These are phyloP conservation scores for Opisthograptis luteolata DNA, from an alignment of 2,888 invertebrate species.

Conservation along the genomic window DNA sequence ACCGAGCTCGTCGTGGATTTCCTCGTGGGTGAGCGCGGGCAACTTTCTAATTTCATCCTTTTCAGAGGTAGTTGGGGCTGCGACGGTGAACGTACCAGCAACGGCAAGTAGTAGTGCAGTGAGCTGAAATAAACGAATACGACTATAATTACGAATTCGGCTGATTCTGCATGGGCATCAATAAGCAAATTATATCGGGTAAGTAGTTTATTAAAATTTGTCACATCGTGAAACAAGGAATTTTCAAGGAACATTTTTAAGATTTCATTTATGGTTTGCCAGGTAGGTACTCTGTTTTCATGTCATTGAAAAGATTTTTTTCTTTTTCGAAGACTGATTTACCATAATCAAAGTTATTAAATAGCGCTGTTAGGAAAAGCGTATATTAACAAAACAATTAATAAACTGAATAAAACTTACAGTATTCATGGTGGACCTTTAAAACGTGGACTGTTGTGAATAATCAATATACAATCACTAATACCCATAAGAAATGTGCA, in stretches of 20 bases:
- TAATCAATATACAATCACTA: background rate
- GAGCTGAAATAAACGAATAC: slow-evolving; percentile 21
- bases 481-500: background rate
- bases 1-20: slow-evolving; percentile 54
- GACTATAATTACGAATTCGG: no score
- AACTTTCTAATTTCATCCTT: slow-evolving; percentile 24
- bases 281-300: no score
- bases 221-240: no score
- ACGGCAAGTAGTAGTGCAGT: slow-evolving; percentile 13
- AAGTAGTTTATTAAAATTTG: no score
- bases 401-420: slow-evolving; percentile 15
- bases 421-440: slow-evolving; percentile 21
- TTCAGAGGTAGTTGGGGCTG: slow-evolving; percentile 21
- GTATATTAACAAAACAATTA: background rate
- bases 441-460: no score
- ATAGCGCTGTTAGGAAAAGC: background rate
- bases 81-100: slow-evolving; percentile 19
- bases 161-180: no score
- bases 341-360: no score
- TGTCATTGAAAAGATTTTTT: no score
- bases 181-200: no score
- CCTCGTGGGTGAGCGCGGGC: slow-evolving; percentile 55
- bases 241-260: no score
- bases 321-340: no score
- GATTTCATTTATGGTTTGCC: no score